These are phyloP conservation scores for Heliconius ismenius DNA, from an alignment of 2,888 invertebrate species.

Conservation along the genomic window DNA sequence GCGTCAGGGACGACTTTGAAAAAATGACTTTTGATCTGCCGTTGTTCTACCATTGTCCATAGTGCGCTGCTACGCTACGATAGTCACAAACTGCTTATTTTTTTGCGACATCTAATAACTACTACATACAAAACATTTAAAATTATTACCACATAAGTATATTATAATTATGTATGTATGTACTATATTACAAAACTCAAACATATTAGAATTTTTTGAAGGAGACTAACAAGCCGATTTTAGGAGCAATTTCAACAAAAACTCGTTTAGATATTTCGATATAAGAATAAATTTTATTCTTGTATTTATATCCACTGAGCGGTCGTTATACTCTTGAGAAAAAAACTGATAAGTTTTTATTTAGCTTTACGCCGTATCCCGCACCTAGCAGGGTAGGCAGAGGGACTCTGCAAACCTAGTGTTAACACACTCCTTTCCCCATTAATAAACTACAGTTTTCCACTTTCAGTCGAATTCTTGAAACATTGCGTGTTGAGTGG, in stretches of 20 bases:
- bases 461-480: neutral
- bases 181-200: conserved; percentile 7
- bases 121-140: too few relatives aligned
- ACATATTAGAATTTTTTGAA: conserved; percentile 14
- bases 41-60: too few relatives aligned
- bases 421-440: neutral
- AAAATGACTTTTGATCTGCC: too few relatives aligned
- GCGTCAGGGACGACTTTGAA: too few relatives aligned
- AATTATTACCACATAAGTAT: too few relatives aligned
- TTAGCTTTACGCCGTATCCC: neutral
- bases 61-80: neutral
- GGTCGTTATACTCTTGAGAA: conserved; percentile 3
- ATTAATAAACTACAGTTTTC: neutral
- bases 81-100: too few relatives aligned
- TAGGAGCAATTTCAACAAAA: neutral
- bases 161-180: neutral
- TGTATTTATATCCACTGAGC: neutral
- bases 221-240: neutral
- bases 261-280: conserved; percentile 14
- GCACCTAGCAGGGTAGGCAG: neutral
- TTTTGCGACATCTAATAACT: too few relatives aligned
- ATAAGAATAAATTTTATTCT: neutral
- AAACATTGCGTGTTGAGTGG: neutral
- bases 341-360: neutral
- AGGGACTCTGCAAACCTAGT: neutral